These are phyloP conservation scores for Spisula solida DNA, from an alignment of 2,888 invertebrate species.

Conservation along the genomic window DNA sequence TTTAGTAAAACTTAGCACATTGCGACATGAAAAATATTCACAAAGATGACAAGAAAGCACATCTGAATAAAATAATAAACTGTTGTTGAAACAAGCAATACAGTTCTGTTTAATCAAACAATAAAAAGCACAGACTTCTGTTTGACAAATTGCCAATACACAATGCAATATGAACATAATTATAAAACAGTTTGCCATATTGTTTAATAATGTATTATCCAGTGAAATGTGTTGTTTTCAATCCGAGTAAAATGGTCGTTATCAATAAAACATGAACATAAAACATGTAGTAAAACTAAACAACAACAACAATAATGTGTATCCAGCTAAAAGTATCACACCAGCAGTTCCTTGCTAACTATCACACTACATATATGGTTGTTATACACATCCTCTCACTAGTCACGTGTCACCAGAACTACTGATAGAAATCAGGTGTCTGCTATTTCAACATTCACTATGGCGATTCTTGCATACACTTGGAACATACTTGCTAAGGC, in stretches of 20 bases:
- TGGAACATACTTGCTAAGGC: conserved; percentile 2
- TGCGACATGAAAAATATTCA: neutral
- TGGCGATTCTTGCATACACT: neutral
- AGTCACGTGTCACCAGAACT: neutral
- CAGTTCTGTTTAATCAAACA: neutral
- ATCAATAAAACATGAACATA: conserved; percentile 20
- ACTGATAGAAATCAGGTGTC: neutral
- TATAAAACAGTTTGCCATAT: neutral
- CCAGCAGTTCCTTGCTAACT: neutral
- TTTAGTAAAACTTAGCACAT: neutral
- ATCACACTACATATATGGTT: neutral
- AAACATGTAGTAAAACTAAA: conserved; percentile 16
- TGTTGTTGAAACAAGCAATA: neutral
- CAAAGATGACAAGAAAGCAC: conserved; percentile 7
- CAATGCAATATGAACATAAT: neutral
- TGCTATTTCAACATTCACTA: neutral
- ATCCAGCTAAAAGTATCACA: neutral
- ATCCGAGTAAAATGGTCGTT: neutral
- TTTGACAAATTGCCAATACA: neutral
- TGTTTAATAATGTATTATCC: neutral
- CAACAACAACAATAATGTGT: conserved; percentile 18
- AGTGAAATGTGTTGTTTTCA: neutral
- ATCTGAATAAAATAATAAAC: conserved; percentile 15
- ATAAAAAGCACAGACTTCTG: neutral
- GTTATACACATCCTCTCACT: neutral